A percentile compares a stretch with the other conserved stretches of the same genome.
Evolutionary conservation across 2,113 vertebrate genomes (phyloP).

Genomic region (Suricata suricatta): DNA sequence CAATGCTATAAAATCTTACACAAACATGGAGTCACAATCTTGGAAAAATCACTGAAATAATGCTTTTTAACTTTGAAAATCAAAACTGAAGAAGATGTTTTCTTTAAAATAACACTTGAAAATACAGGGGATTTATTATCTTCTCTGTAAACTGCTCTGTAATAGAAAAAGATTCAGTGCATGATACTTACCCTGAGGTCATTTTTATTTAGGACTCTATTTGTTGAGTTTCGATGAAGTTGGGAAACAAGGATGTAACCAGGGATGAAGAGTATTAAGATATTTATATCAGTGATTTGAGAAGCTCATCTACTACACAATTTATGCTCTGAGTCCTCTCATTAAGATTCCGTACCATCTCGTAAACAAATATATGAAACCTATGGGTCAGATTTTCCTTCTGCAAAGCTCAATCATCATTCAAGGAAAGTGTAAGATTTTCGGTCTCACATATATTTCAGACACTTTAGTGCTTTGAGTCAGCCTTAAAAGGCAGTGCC

Average conservation of each 20-base stretch:
- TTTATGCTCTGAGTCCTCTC: background rate
- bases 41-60: background rate
- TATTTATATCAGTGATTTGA: conserved; percentile 45
- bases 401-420: conserved; percentile 21
- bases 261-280: background rate
- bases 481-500: conserved; percentile 16
- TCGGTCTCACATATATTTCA: conserved; percentile 37
- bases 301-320: background rate
- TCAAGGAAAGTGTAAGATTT: conserved; percentile 48
- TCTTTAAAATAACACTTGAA: conserved; percentile 15
- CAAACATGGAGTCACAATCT: background rate
- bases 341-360: conserved; percentile 19
- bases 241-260: background rate
- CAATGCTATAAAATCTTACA: background rate
- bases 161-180: background rate
- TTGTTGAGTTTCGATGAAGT: background rate
- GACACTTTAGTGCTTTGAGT: conserved; percentile 47
- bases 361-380: conserved; percentile 46
- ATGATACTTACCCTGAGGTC: background rate
- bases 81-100: background rate
- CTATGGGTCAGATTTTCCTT: conserved; percentile 59
- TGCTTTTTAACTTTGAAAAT: background rate
- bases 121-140: background rate
- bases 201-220: conserved; percentile 39
- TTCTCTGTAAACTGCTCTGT: background rate